phyloP scores from a whole-genome alignment of 2,797 vertebrate genomes.

The Rhynchotus rufescens region DNA sequence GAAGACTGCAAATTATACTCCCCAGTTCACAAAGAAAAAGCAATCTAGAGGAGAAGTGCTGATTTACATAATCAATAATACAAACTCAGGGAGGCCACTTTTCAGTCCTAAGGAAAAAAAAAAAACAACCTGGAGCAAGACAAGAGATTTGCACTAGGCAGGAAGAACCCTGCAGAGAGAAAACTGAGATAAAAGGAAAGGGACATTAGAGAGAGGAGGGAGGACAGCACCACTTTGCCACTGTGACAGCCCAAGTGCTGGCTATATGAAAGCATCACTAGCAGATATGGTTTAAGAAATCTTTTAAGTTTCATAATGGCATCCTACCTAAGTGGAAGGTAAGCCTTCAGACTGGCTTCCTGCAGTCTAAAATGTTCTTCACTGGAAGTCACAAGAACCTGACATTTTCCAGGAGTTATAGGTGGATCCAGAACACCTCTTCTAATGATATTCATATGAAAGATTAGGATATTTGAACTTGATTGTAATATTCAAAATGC shows the following conservation, averaged over 20 bases:
- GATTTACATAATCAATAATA: slow-evolving; percentile 80
- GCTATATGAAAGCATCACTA: not conserved
- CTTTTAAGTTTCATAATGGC: slow-evolving; percentile 37
- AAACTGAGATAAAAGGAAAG: slow-evolving; percentile 43
- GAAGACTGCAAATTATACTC: slow-evolving; percentile 74
- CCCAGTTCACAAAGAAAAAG: slow-evolving; percentile 80
- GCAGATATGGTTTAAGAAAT: slow-evolving; percentile 21
- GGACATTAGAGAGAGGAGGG: slow-evolving; percentile 33
- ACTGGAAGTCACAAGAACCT: not conserved
- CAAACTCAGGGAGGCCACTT: slow-evolving; percentile 70
- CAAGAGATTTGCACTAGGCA: slow-evolving; percentile 54
- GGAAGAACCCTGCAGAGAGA: slow-evolving; percentile 54
- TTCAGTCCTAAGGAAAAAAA: slow-evolving; percentile 60
- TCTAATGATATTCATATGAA: slow-evolving; percentile 40
- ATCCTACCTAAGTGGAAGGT: slow-evolving; percentile 38
- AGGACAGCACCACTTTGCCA: slow-evolving; percentile 43
- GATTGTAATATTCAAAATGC: slow-evolving; percentile 14
- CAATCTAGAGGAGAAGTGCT: slow-evolving; percentile 74
- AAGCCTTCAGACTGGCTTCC: slow-evolving; percentile 25
- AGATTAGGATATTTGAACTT: slow-evolving; percentile 11
- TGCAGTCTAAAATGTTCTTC: not conserved
- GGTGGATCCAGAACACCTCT: not conserved
- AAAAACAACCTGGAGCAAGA: slow-evolving; percentile 48
- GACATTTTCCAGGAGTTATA: slow-evolving; percentile 17
- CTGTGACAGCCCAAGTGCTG: not conserved